Evolutionary conservation across 2,888 invertebrate species (phyloP).

Genomic region (Morpho helenor): DNA sequence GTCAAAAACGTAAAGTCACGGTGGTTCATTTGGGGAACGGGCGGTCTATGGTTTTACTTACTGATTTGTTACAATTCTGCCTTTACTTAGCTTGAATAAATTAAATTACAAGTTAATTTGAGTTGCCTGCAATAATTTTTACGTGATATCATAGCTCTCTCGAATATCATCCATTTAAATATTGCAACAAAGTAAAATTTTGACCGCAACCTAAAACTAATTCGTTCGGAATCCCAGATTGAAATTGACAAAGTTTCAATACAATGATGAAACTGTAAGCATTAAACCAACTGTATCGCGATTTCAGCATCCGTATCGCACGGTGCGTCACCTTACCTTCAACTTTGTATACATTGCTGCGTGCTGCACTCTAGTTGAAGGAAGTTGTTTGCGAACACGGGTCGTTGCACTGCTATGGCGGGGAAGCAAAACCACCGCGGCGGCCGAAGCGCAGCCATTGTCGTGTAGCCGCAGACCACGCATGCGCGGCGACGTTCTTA

Average conservation of each 20-base stretch:
- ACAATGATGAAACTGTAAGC: constrained; percentile 30
- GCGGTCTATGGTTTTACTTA: no score
- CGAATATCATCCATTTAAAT: constrained; percentile 1
- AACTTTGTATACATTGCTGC: constrained; percentile 45
- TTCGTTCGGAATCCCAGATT: constrained; percentile 14
- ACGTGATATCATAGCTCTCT: no score
- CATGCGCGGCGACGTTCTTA: constrained; percentile 50
- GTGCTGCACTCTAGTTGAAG: constrained; percentile 20
- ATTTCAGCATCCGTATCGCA: constrained; percentile 44
- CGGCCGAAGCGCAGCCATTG: constrained; percentile 54
- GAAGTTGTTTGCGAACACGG: constrained; percentile 28
- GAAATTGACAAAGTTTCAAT: constrained; percentile 25
- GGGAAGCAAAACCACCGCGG: constrained; percentile 64
- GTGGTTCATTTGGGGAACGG: no score
- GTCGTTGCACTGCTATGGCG: constrained; percentile 46
- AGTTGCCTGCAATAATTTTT: no score
- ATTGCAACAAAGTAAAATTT: constrained; percentile 14
- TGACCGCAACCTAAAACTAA: constrained; percentile 17
- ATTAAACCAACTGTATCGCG: constrained; percentile 29
- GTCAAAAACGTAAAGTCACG: no score
- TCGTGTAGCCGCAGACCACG: constrained; percentile 53
- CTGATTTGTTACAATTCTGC: no score
- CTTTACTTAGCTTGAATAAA: no score
- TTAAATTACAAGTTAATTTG: no score
- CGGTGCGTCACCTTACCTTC: constrained; percentile 54